A percentile compares a stretch with the other conserved stretches of the same genome.
Evolutionary conservation across 2,113 vertebrate species (phyloP).

Genomic region (Laticauda colubrina): DNA sequence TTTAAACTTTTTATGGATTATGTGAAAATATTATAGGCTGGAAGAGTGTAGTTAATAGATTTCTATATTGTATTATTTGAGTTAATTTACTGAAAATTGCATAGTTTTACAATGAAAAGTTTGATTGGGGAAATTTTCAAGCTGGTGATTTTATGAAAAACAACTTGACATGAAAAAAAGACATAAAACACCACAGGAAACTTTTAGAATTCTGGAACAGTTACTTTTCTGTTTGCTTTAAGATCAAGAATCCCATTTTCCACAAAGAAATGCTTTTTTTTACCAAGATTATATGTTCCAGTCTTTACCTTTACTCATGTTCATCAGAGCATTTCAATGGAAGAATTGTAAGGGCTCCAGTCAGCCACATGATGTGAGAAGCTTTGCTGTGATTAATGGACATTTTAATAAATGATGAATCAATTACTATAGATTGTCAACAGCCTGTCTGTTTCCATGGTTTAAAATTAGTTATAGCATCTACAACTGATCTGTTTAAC

Average conservation of each 20-base stretch:
- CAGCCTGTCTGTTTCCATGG: slow-evolving; percentile 36
- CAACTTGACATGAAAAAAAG: background rate
- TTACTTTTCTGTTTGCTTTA: slow-evolving; percentile 21
- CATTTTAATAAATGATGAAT: slow-evolving; percentile 43
- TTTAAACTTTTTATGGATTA: background rate
- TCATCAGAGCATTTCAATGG: slow-evolving; percentile 17
- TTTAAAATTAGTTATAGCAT: slow-evolving; percentile 39
- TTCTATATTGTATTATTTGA: background rate
- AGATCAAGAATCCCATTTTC: slow-evolving; percentile 8
- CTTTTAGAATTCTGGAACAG: background rate
- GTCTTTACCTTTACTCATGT: background rate
- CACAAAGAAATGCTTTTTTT: slow-evolving; percentile 24
- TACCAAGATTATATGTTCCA: background rate
- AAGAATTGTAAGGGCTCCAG: slow-evolving; percentile 10
- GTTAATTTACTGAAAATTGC: background rate
- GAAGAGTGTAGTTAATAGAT: background rate
- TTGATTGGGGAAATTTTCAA: background rate
- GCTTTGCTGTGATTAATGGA: slow-evolving; percentile 31
- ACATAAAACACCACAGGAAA: background rate
- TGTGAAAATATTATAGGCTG: background rate
- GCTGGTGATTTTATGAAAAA: background rate
- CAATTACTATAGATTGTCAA: slow-evolving; percentile 42
- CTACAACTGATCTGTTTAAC: slow-evolving; percentile 36
- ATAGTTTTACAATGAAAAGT: background rate
- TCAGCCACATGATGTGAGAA: background rate